Conservation (phyloP, 2,888 invertebrate genomes). For the Chloroclystis v-ata region DNA sequence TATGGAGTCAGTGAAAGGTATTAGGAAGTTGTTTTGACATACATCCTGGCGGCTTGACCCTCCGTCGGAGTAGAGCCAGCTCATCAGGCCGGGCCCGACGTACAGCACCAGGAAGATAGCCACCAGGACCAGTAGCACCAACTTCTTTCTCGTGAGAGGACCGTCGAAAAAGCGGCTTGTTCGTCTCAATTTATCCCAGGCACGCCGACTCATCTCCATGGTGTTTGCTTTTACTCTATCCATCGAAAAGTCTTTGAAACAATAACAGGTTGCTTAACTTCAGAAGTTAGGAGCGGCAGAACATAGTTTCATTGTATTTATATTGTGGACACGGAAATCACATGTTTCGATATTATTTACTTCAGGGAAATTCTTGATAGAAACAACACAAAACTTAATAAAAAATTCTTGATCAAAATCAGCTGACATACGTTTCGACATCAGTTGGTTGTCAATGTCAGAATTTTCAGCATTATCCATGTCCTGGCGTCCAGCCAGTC, state of each 20-base stretch:
- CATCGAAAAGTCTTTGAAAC: slow-evolving; percentile 40
- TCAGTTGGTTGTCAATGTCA: no score
- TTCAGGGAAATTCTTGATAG: no score
- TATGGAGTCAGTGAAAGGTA: slow-evolving; percentile 78
- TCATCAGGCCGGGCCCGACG: slow-evolving; percentile 80
- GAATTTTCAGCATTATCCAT: no score
- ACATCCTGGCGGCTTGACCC: slow-evolving; percentile 73
- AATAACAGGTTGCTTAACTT: not conserved
- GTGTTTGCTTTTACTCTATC: slow-evolving; percentile 55
- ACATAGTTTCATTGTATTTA: slow-evolving; percentile 9
- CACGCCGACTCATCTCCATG: slow-evolving; percentile 64
- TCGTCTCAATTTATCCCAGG: slow-evolving; percentile 66
- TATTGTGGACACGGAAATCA: no score
- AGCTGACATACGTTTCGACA: no score
- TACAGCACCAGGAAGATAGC: slow-evolving; percentile 80
- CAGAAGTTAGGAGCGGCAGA: not conserved
- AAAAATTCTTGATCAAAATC: no score
- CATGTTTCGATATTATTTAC: no score
- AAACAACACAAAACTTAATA: no score
- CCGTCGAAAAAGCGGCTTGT: slow-evolving; percentile 68
- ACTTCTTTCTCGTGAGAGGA: slow-evolving; percentile 69
- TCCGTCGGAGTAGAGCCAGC: slow-evolving; percentile 78
- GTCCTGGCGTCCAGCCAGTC: no score
- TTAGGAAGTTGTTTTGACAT: slow-evolving; percentile 82
- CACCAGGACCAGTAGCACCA: slow-evolving; percentile 72